phyloP scores from a whole-genome alignment of 1,140 invertebrate genomes.

The Myzus persicae region DNA sequence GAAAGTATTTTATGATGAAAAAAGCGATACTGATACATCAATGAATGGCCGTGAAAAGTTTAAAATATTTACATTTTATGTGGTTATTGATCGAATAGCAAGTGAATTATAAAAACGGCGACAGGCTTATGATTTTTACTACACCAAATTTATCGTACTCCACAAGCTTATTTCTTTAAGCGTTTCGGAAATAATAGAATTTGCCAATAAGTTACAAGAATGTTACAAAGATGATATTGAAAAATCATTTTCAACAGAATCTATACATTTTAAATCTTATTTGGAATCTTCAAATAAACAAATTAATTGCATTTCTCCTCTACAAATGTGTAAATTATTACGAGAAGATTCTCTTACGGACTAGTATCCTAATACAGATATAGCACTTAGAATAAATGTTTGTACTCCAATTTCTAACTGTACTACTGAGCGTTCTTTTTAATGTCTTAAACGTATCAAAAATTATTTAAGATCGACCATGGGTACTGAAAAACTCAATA shows the following conservation, averaged over 20 bases:
- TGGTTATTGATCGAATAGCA: slow-evolving; percentile 21
- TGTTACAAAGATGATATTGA: not conserved
- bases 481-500: too few species aligned
- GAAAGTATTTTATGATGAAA: slow-evolving; percentile 16
- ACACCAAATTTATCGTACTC: too few species aligned
- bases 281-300: not conserved
- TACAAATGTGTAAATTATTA: not conserved
- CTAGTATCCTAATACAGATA: too few species aligned
- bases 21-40: slow-evolving; percentile 20
- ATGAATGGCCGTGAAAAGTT: not conserved
- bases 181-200: not conserved
- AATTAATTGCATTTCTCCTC: not conserved
- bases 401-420: too few species aligned
- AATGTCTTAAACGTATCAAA: too few species aligned
- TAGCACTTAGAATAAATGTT: too few species aligned
- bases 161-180: too few species aligned
- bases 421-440: too few species aligned
- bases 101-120: not conserved
- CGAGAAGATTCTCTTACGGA: not conserved
- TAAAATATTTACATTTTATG: slow-evolving; percentile 20
- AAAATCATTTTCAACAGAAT: not conserved
- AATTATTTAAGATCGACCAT: too few species aligned
- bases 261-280: not conserved
- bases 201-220: not conserved
- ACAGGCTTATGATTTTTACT: too few species aligned